Evolutionary conservation across 2,888 invertebrate genomes (phyloP), one percentile per base, ranked within the genome.

Genomic region (Isoperla grammatica): DNA sequence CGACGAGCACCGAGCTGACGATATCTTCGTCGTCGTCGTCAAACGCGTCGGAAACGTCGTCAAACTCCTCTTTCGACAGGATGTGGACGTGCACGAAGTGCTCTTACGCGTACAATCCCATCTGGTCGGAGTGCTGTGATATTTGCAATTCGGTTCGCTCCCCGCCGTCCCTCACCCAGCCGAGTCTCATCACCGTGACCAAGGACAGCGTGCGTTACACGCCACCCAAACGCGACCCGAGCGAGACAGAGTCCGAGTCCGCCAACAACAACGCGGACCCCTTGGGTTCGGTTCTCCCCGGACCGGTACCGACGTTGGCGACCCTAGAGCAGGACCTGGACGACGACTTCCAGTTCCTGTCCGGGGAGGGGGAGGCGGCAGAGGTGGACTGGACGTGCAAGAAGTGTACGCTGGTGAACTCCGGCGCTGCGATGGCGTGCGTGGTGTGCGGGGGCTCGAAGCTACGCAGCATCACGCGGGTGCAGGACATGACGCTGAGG

Each of bases 61-160:
- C 62, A 9, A 54, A 54, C 20, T 57, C 62, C 20, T 55, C 63
- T 13, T 56, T 69, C 42, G 70, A 70, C 54, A 65, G 89, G 67
- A 87, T 89, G 83, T 94, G 94, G 93, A 90, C 89, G 65, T 94
- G 94, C 76, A 80, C 82, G 61, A 87, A 88, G 74, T 95, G 94
- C 75, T 90, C 91, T 72, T 94, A 88, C 76, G 87, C 90, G 63
- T 91, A 90, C 74, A 90, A 93, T 76, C 87, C 87, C 64, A 81
- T 89, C 71, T 87, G 87, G 83, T 85, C 85, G 64, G 84, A 85
- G 50, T 80, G 81, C 67, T 94, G 94, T 74, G 90, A 90, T 75
- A 89, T 90, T 67, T 94, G 94, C 71, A 85, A 85, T 68, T 84
- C 85, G 62, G 76, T 79, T 58, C 77, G 82, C 62, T 81, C 80